Base-by-base conservation (phyloP, 2,113 vertebrate genomes). In the Xiphias gladius region DNA sequence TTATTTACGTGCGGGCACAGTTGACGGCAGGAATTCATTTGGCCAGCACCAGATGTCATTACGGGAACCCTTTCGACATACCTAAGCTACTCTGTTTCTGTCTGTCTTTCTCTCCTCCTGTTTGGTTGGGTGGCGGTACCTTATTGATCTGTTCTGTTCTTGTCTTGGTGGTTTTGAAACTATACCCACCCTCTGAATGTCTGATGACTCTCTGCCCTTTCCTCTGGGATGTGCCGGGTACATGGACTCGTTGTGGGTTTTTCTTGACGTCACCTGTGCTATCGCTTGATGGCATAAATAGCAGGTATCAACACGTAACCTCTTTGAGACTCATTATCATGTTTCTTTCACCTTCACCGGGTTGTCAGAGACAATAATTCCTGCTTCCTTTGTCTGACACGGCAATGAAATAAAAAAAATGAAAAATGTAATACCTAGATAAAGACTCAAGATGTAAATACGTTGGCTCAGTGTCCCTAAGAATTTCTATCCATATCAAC, bases 71-170 rank as follows among this genome's bases (percentile, higher is more conserved):
- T 73, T 84, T 76, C 79, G 62, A 86, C 77, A 30, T n/a, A 79
- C 82, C 64, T 69, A n/a, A 65, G 59, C 37, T 4, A 26, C 64
- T 81, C 48, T 6, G 7, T 32, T 28, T 67, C 79, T 65, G 52
- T 69, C 26, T 70, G 14, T 79, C 37, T n/a, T n/a, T 78, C 41
- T 61, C 68, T 61, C 52, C 14, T 48, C 57, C 86, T 76, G 71
- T 78, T 69, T 82, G 83, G 83, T 73, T 66, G 78, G 79, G 63
- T 70, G 79, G 67, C n/a, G 66, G 30, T 50, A 54, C 41, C 52
- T 48, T 73, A 93, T 91, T 54, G 91, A 93, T 90, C 85, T 30
- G 76, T 80, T 79, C 87, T 87, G 66, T 90, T 91, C 83, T 79
- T 26, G 76, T 86, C 73, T 77, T 84, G n/a, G 86, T 62, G 80